Evolutionary conservation across 64 coral and sea anemone genomes (phyloP).

Genomic region (Orbicella faveolata): DNA sequence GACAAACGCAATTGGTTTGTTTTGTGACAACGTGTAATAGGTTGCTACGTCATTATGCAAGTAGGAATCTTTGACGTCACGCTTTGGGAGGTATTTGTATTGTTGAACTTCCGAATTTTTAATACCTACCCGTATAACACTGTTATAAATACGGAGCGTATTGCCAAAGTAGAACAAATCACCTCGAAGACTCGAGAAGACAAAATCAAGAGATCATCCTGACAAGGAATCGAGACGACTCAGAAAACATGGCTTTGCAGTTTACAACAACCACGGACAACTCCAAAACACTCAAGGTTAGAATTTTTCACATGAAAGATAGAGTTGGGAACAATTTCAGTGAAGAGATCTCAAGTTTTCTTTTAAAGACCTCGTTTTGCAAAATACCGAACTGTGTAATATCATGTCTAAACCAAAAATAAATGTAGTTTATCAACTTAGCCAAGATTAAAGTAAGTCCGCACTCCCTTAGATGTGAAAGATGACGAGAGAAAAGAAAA

Average conservation of each 20-base stretch:
- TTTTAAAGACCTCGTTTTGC: too few species aligned
- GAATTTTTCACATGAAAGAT: not conserved
- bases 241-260: constrained; percentile 18
- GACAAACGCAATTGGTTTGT: not conserved
- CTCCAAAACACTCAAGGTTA: constrained; percentile 8
- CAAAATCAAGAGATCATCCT: not conserved
- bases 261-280: constrained; percentile 16
- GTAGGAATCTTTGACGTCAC: not conserved
- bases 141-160: constrained; percentile 1
- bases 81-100: not conserved
- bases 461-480: too few species aligned
- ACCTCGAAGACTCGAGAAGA: constrained; percentile 11
- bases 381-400: too few species aligned
- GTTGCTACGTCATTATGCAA: not conserved
- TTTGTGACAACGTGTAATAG: not conserved
- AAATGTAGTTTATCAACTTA: too few species aligned
- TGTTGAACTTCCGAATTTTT: not conserved
- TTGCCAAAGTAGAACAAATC: not conserved
- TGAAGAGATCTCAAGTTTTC: too few species aligned
- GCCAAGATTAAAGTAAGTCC: too few species aligned
- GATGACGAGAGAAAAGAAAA: too few species aligned
- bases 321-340: too few species aligned
- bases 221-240: not conserved
- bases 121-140: not conserved
- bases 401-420: too few species aligned